These are phyloP conservation scores for Xylota sylvarum DNA, from an alignment of 2,888 invertebrate species.

Conservation along the genomic window DNA sequence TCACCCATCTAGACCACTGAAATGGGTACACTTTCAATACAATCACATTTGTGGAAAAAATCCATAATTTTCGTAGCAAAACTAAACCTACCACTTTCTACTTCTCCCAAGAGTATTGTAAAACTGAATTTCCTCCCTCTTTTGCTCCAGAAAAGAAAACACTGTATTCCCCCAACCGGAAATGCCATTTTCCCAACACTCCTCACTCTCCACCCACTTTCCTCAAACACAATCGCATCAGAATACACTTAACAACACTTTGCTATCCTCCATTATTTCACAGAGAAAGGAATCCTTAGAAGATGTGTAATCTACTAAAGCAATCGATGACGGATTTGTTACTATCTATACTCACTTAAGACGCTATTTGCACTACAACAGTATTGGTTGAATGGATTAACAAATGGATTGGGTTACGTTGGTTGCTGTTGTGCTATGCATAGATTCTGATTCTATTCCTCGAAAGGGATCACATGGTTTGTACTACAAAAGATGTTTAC, in stretches of 20 bases:
- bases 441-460: constrained; percentile 5
- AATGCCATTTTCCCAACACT: constrained; percentile 11
- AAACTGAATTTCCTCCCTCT: background rate
- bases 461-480: background rate
- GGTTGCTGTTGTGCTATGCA: constrained; percentile 2
- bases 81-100: background rate
- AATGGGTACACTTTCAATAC: background rate
- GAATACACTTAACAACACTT: constrained; percentile 36
- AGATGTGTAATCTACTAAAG: constrained; percentile 55
- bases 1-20: background rate
- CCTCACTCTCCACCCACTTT: background rate
- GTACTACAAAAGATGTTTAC: background rate
- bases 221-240: constrained; percentile 5
- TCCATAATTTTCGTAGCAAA: too few relatives aligned
- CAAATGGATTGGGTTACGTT: constrained; percentile 63
- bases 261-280: constrained; percentile 12
- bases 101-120: background rate
- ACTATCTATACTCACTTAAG: constrained; percentile 45
- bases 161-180: constrained; percentile 32
- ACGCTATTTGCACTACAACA: constrained; percentile 22
- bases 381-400: constrained; percentile 42
- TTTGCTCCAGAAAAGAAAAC: constrained; percentile 8
- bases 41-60: too few relatives aligned
- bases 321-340: constrained; percentile 60
- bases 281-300: constrained; percentile 57